Conservation (phyloP, 2,888 invertebrate genomes). For the Eristalis arbustorum region DNA sequence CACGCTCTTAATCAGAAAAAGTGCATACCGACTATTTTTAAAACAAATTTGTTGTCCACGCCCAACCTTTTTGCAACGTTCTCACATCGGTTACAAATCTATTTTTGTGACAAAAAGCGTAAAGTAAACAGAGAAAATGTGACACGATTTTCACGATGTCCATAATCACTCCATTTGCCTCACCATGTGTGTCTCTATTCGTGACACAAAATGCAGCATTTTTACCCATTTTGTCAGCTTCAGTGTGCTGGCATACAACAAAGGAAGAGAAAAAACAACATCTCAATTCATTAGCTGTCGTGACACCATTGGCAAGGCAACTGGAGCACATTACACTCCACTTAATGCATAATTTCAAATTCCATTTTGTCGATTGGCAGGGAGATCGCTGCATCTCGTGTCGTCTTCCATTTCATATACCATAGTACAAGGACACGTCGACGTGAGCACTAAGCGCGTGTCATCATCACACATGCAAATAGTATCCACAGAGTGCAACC, state of each 20-base stretch:
- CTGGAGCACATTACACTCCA: constrained; percentile 47
- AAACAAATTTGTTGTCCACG: too few species aligned
- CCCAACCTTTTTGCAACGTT: too few species aligned
- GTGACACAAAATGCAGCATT: not conserved
- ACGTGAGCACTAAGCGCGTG: constrained; percentile 49
- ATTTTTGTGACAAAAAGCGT: too few species aligned
- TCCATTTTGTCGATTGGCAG: constrained; percentile 56
- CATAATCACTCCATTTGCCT: not conserved
- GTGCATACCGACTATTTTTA: too few species aligned
- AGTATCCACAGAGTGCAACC: constrained; percentile 47
- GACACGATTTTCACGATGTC: not conserved
- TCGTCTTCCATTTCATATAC: not conserved
- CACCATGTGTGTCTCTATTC: not conserved
- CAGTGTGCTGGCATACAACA: not conserved
- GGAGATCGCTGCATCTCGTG: constrained; percentile 3
- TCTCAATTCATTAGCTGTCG: constrained; percentile 37
- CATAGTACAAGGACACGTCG: constrained; percentile 16
- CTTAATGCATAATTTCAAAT: constrained; percentile 65
- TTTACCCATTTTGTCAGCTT: not conserved
- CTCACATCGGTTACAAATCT: too few species aligned
- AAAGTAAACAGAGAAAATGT: not conserved
- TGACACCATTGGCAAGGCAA: constrained; percentile 32
- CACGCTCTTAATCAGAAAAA: too few species aligned
- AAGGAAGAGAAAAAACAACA: not conserved
- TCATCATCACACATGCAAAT: constrained; percentile 67